A percentile compares a stretch with the other conserved stretches of the same genome.
These are phyloP conservation scores for Drosophila dunni DNA, from an alignment of 1,140 invertebrate genomes.

Conservation along the genomic window DNA sequence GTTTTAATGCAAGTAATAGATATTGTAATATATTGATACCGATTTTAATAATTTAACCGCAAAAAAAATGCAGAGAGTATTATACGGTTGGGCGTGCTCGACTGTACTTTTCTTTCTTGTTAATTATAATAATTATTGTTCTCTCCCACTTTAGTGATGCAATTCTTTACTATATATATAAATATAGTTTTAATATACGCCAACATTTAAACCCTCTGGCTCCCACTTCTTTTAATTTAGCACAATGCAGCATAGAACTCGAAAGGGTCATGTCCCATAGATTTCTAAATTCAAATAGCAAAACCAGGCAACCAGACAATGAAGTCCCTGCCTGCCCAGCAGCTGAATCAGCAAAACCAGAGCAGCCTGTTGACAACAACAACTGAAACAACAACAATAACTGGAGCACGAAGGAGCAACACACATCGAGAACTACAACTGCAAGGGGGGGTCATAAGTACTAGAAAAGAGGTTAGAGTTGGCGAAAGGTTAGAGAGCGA, in stretches of 20 bases:
- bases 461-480: constrained; percentile 23
- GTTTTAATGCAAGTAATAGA: too few species aligned
- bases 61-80: too few species aligned
- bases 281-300: constrained; percentile 76
- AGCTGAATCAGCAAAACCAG: constrained; percentile 56
- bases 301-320: constrained; percentile 37
- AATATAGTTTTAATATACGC: neutral
- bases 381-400: constrained; percentile 51
- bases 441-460: constrained; percentile 30
- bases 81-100: too few species aligned
- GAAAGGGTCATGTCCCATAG: constrained; percentile 56
- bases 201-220: neutral
- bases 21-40: too few species aligned
- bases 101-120: neutral
- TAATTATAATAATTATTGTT: constrained; percentile 7
- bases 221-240: constrained; percentile 7
- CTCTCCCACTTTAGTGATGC: constrained; percentile 2
- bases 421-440: constrained; percentile 60
- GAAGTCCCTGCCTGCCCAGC: constrained; percentile 29
- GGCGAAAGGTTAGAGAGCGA: constrained; percentile 26
- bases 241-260: constrained; percentile 36
- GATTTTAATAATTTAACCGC: too few species aligned
- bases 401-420: constrained; percentile 47
- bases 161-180: neutral
- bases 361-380: constrained; percentile 68